Evolutionary conservation across 1,140 invertebrate species (phyloP).

Genomic region (Drosophila pruinosa): DNA sequence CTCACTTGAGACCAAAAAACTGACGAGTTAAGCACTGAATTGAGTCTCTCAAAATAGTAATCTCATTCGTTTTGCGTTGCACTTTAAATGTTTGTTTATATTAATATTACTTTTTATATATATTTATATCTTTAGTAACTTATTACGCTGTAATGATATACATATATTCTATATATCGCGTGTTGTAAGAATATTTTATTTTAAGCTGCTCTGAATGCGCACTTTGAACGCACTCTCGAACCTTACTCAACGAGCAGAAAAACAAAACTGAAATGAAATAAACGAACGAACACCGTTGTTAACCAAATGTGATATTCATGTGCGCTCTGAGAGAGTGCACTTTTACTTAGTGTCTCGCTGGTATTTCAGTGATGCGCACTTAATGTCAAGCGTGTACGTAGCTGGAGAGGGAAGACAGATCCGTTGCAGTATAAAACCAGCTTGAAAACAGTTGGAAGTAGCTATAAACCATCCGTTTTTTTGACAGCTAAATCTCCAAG

Average conservation of each 20-base stretch:
- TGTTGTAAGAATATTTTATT: constrained; percentile 10
- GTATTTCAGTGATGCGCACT: constrained; percentile 1
- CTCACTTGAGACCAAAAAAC: constrained; percentile 40
- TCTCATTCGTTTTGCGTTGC: neutral
- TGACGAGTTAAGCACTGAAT: constrained; percentile 25
- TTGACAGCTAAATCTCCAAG: neutral
- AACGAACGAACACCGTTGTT: constrained; percentile 12
- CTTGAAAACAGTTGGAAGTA: neutral
- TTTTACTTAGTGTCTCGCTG: neutral
- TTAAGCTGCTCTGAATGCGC: constrained; percentile 12
- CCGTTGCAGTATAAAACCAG: neutral
- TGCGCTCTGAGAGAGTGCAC: constrained; percentile 12
- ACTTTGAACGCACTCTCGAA: constrained; percentile 9
- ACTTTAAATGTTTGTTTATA: neutral
- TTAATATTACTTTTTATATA: neutral
- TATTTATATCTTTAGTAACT: constrained; percentile 26
- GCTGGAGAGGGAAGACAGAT: neutral
- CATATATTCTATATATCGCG: constrained; percentile 4
- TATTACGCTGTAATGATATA: constrained; percentile 20
- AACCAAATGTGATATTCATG: constrained; percentile 45
- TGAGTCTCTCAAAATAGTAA: neutral
- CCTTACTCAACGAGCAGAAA: constrained; percentile 26
- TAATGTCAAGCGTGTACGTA: too few relatives aligned
- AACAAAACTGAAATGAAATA: constrained; percentile 26
- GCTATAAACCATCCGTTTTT: neutral